Percentiles rank a stretch among this genome's conserved stretches.
phyloP scores from a whole-genome alignment of 2,888 invertebrate genomes.

The Fabriciana adippe region DNA sequence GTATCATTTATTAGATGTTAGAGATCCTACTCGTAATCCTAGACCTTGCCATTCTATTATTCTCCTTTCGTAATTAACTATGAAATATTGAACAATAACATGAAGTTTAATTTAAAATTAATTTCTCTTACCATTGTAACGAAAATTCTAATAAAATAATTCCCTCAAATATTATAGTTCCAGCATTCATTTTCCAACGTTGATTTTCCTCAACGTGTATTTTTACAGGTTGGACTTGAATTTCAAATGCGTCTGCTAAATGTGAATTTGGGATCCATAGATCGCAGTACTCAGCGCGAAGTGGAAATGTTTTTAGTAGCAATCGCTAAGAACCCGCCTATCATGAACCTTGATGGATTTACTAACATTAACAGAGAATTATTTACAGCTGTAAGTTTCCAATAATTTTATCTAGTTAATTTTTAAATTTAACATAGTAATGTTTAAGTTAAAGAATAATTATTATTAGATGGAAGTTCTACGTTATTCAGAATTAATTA shows the following conservation, averaged over 20 bases:
- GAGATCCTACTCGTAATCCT: too few species aligned
- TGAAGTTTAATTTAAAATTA: slow-evolving; percentile 9
- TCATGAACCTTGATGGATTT: slow-evolving; percentile 89
- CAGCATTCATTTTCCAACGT: not conserved
- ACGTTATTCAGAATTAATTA: not conserved
- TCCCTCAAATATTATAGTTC: too few species aligned
- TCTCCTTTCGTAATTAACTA: slow-evolving; percentile 9
- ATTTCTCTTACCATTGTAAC: not conserved
- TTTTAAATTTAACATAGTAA: not conserved
- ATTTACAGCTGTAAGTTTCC: slow-evolving; percentile 83
- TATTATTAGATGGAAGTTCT: too few species aligned
- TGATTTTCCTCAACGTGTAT: slow-evolving; percentile 11
- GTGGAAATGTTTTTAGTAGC: slow-evolving; percentile 89
- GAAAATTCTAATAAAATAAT: slow-evolving; percentile 12
- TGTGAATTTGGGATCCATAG: slow-evolving; percentile 85
- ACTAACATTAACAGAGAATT: slow-evolving; percentile 87
- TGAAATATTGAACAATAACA: slow-evolving; percentile 3
- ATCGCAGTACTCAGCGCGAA: slow-evolving; percentile 85
- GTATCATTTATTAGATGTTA: too few species aligned
- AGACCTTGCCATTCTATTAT: not conserved
- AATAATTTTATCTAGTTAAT: not conserved
- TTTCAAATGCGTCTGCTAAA: slow-evolving; percentile 85
- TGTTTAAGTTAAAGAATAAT: too few species aligned
- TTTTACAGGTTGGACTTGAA: slow-evolving; percentile 78
- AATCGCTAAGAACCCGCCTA: slow-evolving; percentile 88